Base-by-base conservation (phyloP, 2,113 vertebrate species). In the Anolis carolinensis region DNA sequence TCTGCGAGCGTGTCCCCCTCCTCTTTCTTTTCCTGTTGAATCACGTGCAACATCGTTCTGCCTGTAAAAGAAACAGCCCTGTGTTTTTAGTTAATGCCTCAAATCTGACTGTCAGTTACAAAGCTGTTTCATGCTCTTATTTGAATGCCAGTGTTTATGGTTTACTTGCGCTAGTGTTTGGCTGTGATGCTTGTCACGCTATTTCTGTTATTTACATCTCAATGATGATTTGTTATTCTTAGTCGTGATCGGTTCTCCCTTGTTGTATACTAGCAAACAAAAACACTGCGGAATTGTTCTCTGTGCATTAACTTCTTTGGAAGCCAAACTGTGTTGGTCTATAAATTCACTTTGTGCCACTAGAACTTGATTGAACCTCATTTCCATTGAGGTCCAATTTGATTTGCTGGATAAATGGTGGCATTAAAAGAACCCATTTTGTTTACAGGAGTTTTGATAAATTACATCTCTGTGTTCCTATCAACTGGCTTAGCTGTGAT, bases 1-100 rank as follows among this genome's bases (percentile, higher is more conserved):
- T 86, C 80, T 86, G 67, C 63, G 20, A 71, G 52, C 30, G 11
- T 52, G 10, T 44, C 18, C 14, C 20, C 59, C n/a, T 67, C 30
- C 13, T 5, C 34, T 16, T 6, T 83, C 18, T 11, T 7, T 2
- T 20, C 2, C 76, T 86, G 23, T 68, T 82, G 80, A 34, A 55
- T 44, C 25, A 63, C 63, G 83, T 89, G 86, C 92, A 89, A 84
- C 72, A 86, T 83, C 77, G 87, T 93, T 93, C 92, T 88, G 90
- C 90, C 90, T 79, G 32, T 62, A 65, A 89, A 90, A 92, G 48
- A 84, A 67, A 25, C 68, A 78, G 16, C 27, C 18, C 44, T 55
- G 88, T 86, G 86, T 91, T 91, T 94, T 93, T 91, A 85, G 50
- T 88, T 91, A 92, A 89, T 91, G 81, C 32, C 92, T 95, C 88